A percentile compares a stretch with the other conserved stretches of the same genome.
These are phyloP conservation scores for Proisotoma minuta DNA, from an alignment of 2,888 invertebrate species.

Conservation along the genomic window DNA sequence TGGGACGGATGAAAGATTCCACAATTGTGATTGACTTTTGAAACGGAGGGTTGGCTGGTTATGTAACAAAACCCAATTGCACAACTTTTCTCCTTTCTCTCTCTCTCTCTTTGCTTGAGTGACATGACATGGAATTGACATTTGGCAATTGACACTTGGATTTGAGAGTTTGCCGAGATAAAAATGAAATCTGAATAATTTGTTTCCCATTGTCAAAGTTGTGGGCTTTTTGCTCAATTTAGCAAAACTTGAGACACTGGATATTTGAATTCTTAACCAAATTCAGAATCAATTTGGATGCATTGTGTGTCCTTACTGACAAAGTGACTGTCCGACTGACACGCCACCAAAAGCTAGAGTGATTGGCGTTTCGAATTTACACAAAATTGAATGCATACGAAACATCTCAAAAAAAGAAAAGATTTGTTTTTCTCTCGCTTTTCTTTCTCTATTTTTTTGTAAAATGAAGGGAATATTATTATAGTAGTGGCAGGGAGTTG, in stretches of 20 bases:
- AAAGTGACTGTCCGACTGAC: constrained; percentile 31
- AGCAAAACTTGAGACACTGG: not conserved
- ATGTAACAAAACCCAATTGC: too few species aligned
- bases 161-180: not conserved
- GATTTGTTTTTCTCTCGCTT: too few species aligned
- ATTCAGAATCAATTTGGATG: constrained; percentile 43
- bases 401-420: not conserved
- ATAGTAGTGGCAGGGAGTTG: too few species aligned
- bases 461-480: too few species aligned
- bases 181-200: not conserved
- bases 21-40: not conserved
- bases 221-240: constrained; percentile 2
- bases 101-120: too few species aligned
- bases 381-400: constrained; percentile 18
- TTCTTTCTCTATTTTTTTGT: too few species aligned
- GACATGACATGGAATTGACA: not conserved
- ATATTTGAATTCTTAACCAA: not conserved
- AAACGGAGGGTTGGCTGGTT: too few species aligned
- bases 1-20: too few species aligned
- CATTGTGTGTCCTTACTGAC: constrained; percentile 39
- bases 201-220: not conserved
- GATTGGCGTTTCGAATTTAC: constrained; percentile 46
- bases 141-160: not conserved
- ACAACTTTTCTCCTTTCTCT: too few species aligned
- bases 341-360: constrained; percentile 10